These are phyloP conservation scores for Ceratina australensis DNA, from an alignment of 1,140 invertebrate genomes.

Conservation along the genomic window DNA sequence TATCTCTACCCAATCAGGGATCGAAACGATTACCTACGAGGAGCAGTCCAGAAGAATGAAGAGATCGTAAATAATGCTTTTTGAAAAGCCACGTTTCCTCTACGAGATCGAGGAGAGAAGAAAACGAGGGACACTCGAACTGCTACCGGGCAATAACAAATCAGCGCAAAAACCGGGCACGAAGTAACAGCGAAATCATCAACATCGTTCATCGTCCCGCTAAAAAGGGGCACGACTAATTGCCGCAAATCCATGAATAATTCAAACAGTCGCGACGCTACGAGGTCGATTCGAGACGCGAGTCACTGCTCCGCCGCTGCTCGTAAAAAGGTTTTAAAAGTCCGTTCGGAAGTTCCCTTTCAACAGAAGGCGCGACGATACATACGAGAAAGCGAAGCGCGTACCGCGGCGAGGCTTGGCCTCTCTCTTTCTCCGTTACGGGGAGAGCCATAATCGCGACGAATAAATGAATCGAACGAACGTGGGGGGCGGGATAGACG, in stretches of 20 bases:
- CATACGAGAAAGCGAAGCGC: too few species aligned
- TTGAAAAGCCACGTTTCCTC: neutral
- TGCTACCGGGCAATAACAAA: conserved; percentile 1
- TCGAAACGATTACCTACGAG: too few species aligned
- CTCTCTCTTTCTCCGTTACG: too few species aligned
- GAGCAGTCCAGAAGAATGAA: too few species aligned
- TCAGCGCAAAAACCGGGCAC: neutral
- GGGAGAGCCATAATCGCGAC: neutral
- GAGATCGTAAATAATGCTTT: conserved; percentile 9
- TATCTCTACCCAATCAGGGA: neutral
- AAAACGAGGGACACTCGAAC: neutral
- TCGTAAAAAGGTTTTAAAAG: neutral
- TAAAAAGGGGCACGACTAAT: conserved; percentile 23
- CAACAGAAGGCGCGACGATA: neutral
- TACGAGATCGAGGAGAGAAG: neutral
- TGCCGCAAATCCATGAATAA: conserved; percentile 23
- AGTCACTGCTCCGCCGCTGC: neutral
- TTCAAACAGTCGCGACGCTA: neutral
- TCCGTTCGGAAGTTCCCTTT: neutral
- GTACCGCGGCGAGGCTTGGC: too few species aligned
- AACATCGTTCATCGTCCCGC: neutral
- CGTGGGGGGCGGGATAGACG: too few species aligned
- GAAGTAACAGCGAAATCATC: conserved; percentile 17
- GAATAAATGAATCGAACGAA: neutral
- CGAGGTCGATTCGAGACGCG: neutral